These are phyloP conservation scores for Ametastegia equiseti DNA, from an alignment of 2,888 invertebrate species.

Conservation along the genomic window DNA sequence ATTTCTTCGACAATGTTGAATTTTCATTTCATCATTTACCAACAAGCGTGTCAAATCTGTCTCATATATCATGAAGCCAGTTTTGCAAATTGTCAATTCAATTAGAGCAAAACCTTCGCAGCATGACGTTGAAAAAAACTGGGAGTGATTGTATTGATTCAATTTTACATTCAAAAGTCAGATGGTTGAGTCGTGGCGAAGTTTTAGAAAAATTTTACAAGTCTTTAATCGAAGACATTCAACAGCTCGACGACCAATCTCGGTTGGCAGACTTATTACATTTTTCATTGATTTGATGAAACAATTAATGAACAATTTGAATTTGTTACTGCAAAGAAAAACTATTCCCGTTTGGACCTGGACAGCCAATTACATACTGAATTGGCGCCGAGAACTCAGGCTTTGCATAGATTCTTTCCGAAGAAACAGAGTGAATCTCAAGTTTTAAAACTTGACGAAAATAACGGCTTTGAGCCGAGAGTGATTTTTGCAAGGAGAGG, in stretches of 20 bases:
- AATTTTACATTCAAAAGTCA: neutral
- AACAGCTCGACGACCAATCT: neutral
- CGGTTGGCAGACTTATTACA: neutral
- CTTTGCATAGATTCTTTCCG: too few species aligned
- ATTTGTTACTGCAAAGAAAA: neutral
- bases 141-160: neutral
- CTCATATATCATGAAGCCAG: conserved; percentile 50
- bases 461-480: too few species aligned
- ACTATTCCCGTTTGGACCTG: too few species aligned
- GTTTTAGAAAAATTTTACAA: neutral
- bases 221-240: neutral
- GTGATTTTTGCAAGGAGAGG: too few species aligned
- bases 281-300: neutral
- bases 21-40: conserved; percentile 61
- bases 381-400: too few species aligned
- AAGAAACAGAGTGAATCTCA: too few species aligned
- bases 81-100: conserved; percentile 56
- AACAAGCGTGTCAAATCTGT: conserved; percentile 57
- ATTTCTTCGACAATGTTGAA: conserved; percentile 36
- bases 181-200: neutral
- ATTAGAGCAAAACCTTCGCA: conserved; percentile 58
- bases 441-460: too few species aligned
- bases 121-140: conserved; percentile 50
- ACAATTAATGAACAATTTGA: too few species aligned
- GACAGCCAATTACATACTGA: too few species aligned